Conservation (phyloP, 1,140 invertebrate genomes). For the Drosophila pallidifrons region DNA sequence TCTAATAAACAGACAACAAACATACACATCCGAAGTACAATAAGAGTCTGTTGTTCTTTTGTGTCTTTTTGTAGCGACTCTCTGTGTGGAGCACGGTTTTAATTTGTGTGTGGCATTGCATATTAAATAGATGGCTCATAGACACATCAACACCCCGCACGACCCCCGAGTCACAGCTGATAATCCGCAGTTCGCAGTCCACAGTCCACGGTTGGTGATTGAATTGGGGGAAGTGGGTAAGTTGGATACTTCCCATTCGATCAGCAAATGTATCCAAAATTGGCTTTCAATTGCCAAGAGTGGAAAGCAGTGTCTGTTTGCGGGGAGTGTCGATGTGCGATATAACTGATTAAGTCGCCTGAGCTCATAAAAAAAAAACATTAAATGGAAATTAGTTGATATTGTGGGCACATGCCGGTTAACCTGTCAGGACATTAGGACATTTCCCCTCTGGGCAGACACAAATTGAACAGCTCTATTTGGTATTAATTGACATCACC, state of each 20-base stretch:
- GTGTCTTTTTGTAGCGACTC: slow-evolving; percentile 29
- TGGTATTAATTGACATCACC: slow-evolving; percentile 37
- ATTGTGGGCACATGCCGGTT: slow-evolving; percentile 11
- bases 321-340: slow-evolving; percentile 5
- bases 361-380: slow-evolving; percentile 50
- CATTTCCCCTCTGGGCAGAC: slow-evolving; percentile 1
- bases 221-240: slow-evolving; percentile 48
- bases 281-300: slow-evolving; percentile 36
- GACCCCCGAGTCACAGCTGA: neutral
- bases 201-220: slow-evolving; percentile 34
- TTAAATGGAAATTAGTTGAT: slow-evolving; percentile 39
- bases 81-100: slow-evolving; percentile 54
- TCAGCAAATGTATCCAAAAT: slow-evolving; percentile 35
- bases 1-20: slow-evolving; percentile 69
- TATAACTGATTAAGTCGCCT: slow-evolving; percentile 56
- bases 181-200: neutral
- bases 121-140: slow-evolving; percentile 57
- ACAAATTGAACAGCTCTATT: slow-evolving; percentile 24
- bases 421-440: slow-evolving; percentile 9
- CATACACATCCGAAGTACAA: slow-evolving; percentile 61
- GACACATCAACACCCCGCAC: slow-evolving; percentile 31
- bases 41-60: slow-evolving; percentile 51
- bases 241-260: slow-evolving; percentile 40
- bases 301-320: neutral
- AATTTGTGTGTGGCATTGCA: slow-evolving; percentile 72